A percentile compares a stretch with the other conserved stretches of the same genome.
These are phyloP conservation scores for Chamaetylas fuelleborni DNA, from an alignment of 2,113 vertebrate species.

Conservation along the genomic window DNA sequence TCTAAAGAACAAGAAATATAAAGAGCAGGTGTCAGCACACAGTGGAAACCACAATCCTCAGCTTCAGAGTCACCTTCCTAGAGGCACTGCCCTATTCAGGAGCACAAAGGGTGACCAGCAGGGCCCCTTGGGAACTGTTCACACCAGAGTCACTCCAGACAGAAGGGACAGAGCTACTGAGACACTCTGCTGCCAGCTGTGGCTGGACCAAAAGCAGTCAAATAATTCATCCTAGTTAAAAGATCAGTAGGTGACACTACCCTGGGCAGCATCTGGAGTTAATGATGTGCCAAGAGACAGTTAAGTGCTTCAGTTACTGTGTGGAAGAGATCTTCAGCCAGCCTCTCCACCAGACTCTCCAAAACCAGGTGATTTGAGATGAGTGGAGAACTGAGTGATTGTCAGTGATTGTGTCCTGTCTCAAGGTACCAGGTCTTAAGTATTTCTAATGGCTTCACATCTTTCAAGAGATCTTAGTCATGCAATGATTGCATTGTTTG, in stretches of 20 bases:
- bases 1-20: neutral
- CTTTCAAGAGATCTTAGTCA: neutral
- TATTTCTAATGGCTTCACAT: neutral
- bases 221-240: neutral
- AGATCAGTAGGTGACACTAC: neutral
- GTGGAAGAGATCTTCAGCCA: neutral
- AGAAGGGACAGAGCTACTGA: neutral
- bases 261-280: neutral
- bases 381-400: neutral
- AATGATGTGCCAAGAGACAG: neutral
- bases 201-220: neutral
- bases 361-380: neutral
- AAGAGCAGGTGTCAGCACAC: neutral
- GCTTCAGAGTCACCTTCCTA: neutral
- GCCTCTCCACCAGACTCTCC: neutral
- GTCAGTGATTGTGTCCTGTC: neutral
- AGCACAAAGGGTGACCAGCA: fast-evolving
- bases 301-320: neutral
- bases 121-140: neutral
- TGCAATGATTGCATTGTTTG: neutral
- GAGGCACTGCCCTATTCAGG: neutral
- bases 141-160: neutral
- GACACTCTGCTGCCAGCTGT: neutral
- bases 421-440: neutral
- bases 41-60: neutral